Conservation (phyloP, 2,888 invertebrate genomes). For the Sisyra nigra region DNA sequence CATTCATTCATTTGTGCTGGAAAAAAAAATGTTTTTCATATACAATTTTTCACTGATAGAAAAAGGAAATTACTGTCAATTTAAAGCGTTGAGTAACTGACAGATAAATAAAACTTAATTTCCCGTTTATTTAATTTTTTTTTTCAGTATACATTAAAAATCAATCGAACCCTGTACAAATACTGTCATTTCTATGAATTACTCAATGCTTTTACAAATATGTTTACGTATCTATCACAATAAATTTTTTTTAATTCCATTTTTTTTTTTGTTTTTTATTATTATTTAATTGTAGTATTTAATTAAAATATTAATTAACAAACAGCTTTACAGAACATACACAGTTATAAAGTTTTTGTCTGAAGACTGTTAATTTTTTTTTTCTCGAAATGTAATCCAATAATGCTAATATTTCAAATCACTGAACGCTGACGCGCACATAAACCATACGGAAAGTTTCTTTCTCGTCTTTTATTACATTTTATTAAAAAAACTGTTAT, state of each 20-base stretch:
- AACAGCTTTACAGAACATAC: conserved; percentile 7
- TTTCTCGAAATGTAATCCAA: not conserved
- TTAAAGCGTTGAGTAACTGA: conserved; percentile 4
- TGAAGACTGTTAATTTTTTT: not conserved
- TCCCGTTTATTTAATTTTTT: too few relatives aligned
- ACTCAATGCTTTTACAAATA: conserved; percentile 1
- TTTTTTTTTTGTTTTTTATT: conserved; percentile 2
- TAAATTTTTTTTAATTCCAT: not conserved
- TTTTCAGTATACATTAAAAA: not conserved
- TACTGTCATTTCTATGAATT: conserved; percentile 1
- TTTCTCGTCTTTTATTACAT: not conserved
- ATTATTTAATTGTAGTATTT: not conserved
- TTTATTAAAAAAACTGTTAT: not conserved
- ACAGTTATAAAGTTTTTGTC: conserved; percentile 2
- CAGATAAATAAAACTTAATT: conserved; percentile 1
- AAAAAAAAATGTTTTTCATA: too few relatives aligned
- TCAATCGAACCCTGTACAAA: conserved; percentile 7
- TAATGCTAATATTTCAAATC: not conserved
- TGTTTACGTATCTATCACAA: conserved; percentile 7
- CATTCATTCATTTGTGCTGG: too few relatives aligned
- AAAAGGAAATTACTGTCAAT: too few relatives aligned
- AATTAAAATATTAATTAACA: conserved; percentile 4
- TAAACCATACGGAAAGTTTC: not conserved
- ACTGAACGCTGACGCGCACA: not conserved
- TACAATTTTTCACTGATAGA: too few relatives aligned